Evolutionary conservation across 2,113 vertebrate genomes (phyloP).

Genomic region (Oxyruncus cristatus): DNA sequence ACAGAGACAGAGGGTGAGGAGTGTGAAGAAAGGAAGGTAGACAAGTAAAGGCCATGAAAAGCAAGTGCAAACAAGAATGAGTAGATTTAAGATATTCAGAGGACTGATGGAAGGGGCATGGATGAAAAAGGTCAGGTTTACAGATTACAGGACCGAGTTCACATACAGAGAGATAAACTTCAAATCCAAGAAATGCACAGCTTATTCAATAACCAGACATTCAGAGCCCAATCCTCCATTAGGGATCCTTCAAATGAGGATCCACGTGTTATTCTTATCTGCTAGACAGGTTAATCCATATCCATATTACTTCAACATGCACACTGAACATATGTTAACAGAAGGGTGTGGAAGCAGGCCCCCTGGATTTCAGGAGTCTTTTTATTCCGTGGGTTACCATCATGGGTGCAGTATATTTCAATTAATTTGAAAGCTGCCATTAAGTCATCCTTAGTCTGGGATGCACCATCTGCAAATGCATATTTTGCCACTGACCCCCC

Average conservation of each 20-base stretch:
- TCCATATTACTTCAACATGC: not conserved
- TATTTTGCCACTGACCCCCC: not conserved
- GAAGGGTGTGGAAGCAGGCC: not conserved
- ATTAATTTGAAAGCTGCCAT: not conserved
- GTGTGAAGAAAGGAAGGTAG: conserved; percentile 12
- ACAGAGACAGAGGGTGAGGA: not conserved
- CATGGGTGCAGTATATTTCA: not conserved
- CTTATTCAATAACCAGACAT: not conserved
- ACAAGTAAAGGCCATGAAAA: conserved; percentile 27
- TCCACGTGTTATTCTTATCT: not conserved
- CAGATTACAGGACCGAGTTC: not conserved
- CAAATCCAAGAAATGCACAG: conserved; percentile 32
- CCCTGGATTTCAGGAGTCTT: not conserved
- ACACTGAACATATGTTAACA: rapidly evolving
- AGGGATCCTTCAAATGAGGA: not conserved
- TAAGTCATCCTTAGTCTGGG: not conserved
- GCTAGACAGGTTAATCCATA: not conserved
- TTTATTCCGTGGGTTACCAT: not conserved
- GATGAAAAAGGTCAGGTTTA: not conserved
- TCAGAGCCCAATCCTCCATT: not conserved
- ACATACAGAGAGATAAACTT: not conserved
- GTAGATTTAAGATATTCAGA: not conserved
- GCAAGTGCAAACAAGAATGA: not conserved
- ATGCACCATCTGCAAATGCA: not conserved
- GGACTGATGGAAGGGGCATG: not conserved